phyloP scores from a whole-genome alignment of 2,797 vertebrate species.

The Malacoraja senta region DNA sequence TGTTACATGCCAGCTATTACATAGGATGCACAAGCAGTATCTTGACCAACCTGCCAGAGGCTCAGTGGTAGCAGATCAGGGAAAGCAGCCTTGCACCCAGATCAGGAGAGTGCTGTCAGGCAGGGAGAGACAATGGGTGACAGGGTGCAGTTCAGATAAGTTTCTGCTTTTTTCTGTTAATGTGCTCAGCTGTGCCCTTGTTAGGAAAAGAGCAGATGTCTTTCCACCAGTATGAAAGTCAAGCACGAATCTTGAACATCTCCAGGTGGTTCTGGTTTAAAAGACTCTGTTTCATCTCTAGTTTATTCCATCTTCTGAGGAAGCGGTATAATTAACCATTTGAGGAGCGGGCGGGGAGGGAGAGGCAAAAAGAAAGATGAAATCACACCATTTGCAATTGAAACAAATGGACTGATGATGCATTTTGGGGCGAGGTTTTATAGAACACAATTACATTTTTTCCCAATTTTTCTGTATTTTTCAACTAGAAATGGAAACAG shows the following conservation, averaged over 20 bases:
- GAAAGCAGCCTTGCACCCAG: no score
- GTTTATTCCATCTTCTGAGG: neutral
- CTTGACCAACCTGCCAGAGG: no score
- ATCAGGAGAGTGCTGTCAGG: no score
- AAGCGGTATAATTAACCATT: neutral
- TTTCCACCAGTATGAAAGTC: neutral
- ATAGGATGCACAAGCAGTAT: no score
- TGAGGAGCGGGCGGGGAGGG: neutral
- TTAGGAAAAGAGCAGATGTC: no score
- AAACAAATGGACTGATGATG: neutral
- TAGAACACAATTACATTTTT: neutral
- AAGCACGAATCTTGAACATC: neutral
- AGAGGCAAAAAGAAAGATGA: neutral
- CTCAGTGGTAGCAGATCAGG: no score
- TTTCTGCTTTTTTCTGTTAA: neutral
- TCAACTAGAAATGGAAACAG: slow-evolving; percentile 85
- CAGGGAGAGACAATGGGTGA: no score
- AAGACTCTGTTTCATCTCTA: neutral
- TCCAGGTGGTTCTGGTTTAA: neutral
- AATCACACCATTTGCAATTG: neutral
- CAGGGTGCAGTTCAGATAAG: no score
- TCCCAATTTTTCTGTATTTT: no score
- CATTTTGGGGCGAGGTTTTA: no score
- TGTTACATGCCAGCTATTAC: no score
- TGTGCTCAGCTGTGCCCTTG: neutral